Evolutionary conservation across 2,888 invertebrate species (phyloP).

Genomic region (Rhimphoctona megacephalus): DNA sequence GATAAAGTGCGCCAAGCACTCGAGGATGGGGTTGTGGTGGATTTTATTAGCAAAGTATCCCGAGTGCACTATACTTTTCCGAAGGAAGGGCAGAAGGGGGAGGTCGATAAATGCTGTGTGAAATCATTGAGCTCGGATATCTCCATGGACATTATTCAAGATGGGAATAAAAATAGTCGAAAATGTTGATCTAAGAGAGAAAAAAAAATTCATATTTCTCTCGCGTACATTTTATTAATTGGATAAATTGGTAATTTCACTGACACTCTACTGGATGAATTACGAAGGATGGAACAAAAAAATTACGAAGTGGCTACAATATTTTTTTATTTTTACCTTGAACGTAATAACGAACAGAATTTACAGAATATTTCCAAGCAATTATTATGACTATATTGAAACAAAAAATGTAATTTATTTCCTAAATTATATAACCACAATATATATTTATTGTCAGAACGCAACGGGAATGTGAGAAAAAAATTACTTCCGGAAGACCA

Average conservation of each 20-base stretch:
- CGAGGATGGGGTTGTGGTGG: conserved; percentile 42
- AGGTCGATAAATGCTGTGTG: conserved; percentile 16
- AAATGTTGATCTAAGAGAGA: neutral
- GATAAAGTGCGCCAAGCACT: conserved; percentile 39
- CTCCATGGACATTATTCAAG: conserved; percentile 9
- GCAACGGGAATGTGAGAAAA: neutral
- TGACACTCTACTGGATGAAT: neutral
- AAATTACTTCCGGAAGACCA: too few species aligned
- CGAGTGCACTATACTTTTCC: conserved; percentile 34
- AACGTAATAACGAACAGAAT: too few species aligned
- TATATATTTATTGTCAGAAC: neutral
- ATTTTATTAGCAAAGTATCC: conserved; percentile 49
- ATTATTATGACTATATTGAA: too few species aligned
- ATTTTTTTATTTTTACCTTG: neutral
- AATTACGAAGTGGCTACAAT: neutral
- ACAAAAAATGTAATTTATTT: neutral
- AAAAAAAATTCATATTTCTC: conserved; percentile 1
- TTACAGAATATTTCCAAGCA: too few species aligned
- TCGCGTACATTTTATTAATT: conserved; percentile 13
- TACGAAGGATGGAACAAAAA: neutral
- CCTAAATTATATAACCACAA: neutral
- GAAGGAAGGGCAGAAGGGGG: neutral
- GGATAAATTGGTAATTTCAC: neutral
- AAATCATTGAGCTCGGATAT: conserved; percentile 18
- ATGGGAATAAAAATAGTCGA: conserved; percentile 18